Evolutionary conservation across 2,888 invertebrate species (phyloP).

Genomic region (Tillus elongatus): DNA sequence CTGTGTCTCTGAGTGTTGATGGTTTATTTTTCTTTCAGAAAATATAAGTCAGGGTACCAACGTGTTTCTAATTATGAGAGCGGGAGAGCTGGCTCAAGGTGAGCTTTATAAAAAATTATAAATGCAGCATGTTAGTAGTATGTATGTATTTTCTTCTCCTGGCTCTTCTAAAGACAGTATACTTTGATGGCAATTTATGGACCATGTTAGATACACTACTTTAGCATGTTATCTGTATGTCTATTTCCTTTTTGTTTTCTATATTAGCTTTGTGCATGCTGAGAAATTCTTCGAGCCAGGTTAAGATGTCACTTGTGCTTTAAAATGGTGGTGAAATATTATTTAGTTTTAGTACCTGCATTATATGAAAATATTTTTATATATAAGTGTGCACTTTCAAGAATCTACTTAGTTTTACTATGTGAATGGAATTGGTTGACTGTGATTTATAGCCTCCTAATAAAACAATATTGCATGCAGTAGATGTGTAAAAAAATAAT

Average conservation of each 20-base stretch:
- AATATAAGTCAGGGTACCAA: constrained; percentile 50
- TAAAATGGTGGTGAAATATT: too few species aligned
- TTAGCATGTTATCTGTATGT: not conserved
- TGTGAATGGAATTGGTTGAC: too few species aligned
- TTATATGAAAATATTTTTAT: too few species aligned
- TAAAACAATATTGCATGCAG: too few species aligned
- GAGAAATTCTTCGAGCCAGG: too few species aligned
- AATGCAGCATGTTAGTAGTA: constrained; percentile 28
- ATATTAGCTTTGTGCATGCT: too few species aligned
- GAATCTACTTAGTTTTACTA: too few species aligned
- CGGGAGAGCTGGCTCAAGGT: constrained; percentile 49
- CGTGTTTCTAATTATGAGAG: constrained; percentile 51
- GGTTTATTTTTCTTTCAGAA: constrained; percentile 47
- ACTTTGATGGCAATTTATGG: constrained; percentile 14
- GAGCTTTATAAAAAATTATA: constrained; percentile 35
- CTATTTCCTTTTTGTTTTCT: not conserved
- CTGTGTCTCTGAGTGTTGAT: constrained; percentile 10
- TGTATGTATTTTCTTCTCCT: constrained; percentile 12
- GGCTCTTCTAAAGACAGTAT: constrained; percentile 11
- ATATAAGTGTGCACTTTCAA: too few species aligned
- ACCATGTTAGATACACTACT: constrained; percentile 8
- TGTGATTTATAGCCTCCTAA: too few species aligned
- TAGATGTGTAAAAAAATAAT: too few species aligned
- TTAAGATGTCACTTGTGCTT: too few species aligned
- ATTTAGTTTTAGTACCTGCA: too few species aligned